Base-by-base conservation (phyloP, 1,140 invertebrate species). In the Macrobrachium rosenbergii region DNA sequence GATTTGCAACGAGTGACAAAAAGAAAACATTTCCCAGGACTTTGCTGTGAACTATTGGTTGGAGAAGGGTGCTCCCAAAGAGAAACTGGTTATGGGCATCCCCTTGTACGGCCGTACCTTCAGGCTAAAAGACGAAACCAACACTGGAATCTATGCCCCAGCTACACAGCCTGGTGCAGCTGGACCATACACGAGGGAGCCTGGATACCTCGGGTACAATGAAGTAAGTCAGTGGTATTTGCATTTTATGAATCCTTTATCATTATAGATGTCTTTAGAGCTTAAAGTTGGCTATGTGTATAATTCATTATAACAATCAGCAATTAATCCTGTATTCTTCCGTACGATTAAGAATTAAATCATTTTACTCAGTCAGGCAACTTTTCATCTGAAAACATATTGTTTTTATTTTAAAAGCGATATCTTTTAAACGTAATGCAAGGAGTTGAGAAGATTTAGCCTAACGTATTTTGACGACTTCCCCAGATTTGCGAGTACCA, bases 191-290 rank as follows among this genome's bases (percentile, higher is more conserved):
- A 97, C 97, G 0, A 92, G 95, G 82, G 94, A 96, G 5, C 92
- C 94, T 90, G 97, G 97, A 73, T 96, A 97, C 90, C 93, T 97
- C 28, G 93, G 96, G 0, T 98, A 96, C 91, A 97, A 97, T 91
- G 96, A 98, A 93, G 95, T 96, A 23, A 11, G 16, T n/a, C 14
- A 23, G 52, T 14, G 19, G 17, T 3, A 0, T 60, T 5, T 23
- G 6, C n/a, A 23, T 28, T 14, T 14, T 43, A 17, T 19, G 21
- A 23, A 8, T 21, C 5, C 23, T 12, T 7, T 23, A 76, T 43
- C 10, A 11, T 76, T 45, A 21, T 52, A 76, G 8, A 60, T 12
- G 52, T 12, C 5, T 3, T 77, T n/a, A 16, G 2, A 75, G 3
- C 7, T 43, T 2, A 52, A 10, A 0, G 2, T 10, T 52, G 52